These are phyloP conservation scores for Australoheros facetus DNA, from an alignment of 2,797 vertebrate genomes.

Conservation along the genomic window DNA sequence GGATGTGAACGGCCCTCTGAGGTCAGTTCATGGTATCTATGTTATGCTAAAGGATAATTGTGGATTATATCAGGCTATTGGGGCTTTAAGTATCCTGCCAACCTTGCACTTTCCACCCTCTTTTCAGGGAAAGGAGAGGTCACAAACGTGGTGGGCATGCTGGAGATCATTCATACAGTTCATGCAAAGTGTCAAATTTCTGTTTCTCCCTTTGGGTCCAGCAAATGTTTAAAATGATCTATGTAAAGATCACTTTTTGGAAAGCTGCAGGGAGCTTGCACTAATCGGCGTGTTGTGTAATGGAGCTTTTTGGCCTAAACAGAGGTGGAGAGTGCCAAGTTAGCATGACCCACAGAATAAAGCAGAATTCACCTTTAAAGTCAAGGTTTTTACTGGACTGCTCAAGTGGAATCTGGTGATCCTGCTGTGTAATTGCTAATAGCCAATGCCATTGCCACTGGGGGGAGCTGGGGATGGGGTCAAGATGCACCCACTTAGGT, in stretches of 20 bases:
- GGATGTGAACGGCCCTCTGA: background rate
- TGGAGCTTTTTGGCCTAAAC: background rate
- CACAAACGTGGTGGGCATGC: background rate
- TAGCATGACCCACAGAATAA: background rate
- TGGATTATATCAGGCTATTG: background rate
- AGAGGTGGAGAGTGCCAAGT: background rate
- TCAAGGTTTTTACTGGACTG: background rate
- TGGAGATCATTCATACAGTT: background rate
- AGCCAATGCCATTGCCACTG: fast-evolving
- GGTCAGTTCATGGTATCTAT: background rate
- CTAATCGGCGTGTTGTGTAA: background rate
- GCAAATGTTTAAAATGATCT: background rate
- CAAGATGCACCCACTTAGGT: too few species aligned
- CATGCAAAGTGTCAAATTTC: background rate
- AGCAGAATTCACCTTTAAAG: too few species aligned
- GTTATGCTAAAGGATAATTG: background rate
- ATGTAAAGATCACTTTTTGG: background rate
- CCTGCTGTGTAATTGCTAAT: background rate
- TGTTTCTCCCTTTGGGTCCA: background rate
- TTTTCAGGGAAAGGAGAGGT: background rate
- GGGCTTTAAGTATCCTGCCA: background rate
- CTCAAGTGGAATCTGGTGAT: background rate
- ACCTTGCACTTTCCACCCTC: fast-evolving
- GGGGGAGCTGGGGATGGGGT: background rate
- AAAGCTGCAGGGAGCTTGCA: background rate